These are phyloP conservation scores for Linurgus olivaceus DNA, from an alignment of 2,797 vertebrate species.

Conservation along the genomic window DNA sequence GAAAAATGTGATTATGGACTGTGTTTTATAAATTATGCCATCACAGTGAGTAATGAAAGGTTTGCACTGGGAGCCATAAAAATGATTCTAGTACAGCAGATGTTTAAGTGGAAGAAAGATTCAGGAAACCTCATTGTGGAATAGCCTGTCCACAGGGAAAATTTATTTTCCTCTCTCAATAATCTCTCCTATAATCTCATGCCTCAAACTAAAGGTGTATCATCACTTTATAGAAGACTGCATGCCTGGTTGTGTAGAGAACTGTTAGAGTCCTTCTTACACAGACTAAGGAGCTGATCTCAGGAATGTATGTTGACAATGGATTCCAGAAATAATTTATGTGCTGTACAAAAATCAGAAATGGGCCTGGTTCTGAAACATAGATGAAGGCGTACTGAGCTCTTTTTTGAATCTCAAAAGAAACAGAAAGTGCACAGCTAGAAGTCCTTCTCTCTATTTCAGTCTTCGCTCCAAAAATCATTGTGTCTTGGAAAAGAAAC, in stretches of 20 bases:
- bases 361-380: not conserved
- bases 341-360: not conserved
- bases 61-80: not conserved
- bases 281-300: not conserved
- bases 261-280: not conserved
- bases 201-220: not conserved
- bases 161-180: not conserved
- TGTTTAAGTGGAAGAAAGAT: not conserved
- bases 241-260: accelerated
- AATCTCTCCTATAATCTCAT: not conserved
- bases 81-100: not conserved
- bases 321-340: not conserved
- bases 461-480: not conserved
- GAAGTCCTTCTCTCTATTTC: not conserved
- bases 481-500: not conserved
- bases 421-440: not conserved
- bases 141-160: not conserved
- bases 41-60: not conserved
- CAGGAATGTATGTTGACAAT: not conserved
- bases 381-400: not conserved
- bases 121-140: not conserved
- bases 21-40: not conserved
- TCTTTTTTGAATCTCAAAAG: not conserved
- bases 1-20: not conserved
- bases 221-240: not conserved